Conservation (phyloP, 2,888 invertebrate species). For the Cephus runcator region DNA sequence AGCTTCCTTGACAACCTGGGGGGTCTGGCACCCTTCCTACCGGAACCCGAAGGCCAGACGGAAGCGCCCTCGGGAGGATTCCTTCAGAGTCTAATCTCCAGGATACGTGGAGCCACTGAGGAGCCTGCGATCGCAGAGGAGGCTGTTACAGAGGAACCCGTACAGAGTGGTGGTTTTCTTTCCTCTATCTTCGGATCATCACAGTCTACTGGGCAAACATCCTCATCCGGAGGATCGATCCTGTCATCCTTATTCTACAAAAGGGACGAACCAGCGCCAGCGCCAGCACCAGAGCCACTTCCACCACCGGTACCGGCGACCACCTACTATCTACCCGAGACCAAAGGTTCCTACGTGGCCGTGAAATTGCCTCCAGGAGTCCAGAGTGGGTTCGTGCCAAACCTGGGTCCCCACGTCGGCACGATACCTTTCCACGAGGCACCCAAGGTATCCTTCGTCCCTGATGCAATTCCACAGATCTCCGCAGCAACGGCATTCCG, state of each 20-base stretch:
- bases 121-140: neutral
- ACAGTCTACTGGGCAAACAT: neutral
- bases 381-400: neutral
- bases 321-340: constrained; percentile 24
- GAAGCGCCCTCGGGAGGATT: neutral
- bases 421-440: constrained; percentile 11
- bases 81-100: neutral
- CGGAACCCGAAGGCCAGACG: constrained; percentile 12
- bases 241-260: constrained; percentile 13
- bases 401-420: neutral
- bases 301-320: constrained; percentile 1
- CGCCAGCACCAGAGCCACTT: neutral
- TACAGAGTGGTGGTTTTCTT: constrained; percentile 6
- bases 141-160: neutral
- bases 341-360: constrained; percentile 25
- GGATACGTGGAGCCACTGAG: neutral
- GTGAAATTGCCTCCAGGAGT: constrained; percentile 14
- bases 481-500: too few species aligned
- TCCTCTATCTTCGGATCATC: constrained; percentile 10
- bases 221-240: constrained; percentile 1
- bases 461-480: neutral
- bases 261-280: neutral
- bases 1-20: constrained; percentile 35
- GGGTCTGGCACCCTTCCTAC: constrained; percentile 28
- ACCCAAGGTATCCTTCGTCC: constrained; percentile 7